A percentile compares a stretch with the other conserved stretches of the same genome.
Conservation (phyloP, 2,113 vertebrate species). For the Bettongia penicillata region DNA sequence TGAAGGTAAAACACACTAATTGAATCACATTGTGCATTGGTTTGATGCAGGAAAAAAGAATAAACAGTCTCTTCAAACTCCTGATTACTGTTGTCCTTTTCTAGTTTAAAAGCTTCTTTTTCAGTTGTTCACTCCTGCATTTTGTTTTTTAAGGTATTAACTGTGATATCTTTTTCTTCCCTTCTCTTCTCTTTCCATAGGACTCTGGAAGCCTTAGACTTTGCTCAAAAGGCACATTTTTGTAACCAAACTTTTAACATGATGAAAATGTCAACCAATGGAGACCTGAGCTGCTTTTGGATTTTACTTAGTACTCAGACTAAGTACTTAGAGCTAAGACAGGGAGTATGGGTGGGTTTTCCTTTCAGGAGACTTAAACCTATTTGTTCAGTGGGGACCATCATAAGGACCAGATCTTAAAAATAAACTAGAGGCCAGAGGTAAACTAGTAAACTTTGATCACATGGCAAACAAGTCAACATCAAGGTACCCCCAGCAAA, state of each 20-base stretch:
- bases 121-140: background rate
- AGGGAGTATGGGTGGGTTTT: background rate
- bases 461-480: background rate
- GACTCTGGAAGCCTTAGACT: background rate
- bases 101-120: background rate
- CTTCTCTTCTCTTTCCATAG: background rate
- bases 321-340: background rate
- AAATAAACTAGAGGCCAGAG: background rate
- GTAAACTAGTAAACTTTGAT: background rate
- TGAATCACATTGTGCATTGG: background rate
- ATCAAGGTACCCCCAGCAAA: background rate
- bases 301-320: background rate
- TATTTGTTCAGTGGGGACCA: background rate
- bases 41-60: background rate
- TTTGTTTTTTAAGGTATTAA: background rate
- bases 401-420: background rate
- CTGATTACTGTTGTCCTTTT: background rate
- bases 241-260: background rate
- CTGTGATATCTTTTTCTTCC: background rate
- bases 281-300: background rate
- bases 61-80: background rate
- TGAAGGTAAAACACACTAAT: background rate
- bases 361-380: background rate
- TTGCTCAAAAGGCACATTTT: background rate
- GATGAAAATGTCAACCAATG: background rate